Base-by-base conservation (phyloP, 1,140 invertebrate genomes). In the Drosophila elegans region DNA sequence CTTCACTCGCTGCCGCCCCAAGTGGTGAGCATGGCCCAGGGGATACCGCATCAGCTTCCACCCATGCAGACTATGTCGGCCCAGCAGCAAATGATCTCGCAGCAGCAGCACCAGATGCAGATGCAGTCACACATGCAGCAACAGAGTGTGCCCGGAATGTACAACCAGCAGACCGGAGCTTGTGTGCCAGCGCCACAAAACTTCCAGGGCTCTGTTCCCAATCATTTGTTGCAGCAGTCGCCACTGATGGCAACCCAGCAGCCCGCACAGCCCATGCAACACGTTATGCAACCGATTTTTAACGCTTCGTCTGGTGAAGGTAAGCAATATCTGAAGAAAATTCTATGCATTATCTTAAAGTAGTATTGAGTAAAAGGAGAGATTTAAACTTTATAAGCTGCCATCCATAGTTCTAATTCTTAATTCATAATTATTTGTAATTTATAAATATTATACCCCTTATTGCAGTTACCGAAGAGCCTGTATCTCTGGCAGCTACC, bases 401-500 rank as follows among this genome's bases (percentile, higher is more conserved):
- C 16, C 16, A 21, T 21, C 16, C 16, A 21, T 21, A 21, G 1
- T 21, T 21, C 16, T n/a, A n/a, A n/a, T n/a, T n/a, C n/a, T n/a
- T n/a, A n/a, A n/a, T n/a, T n/a, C n/a, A 21, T 21, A 21, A 21
- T 21, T 21, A 21, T 21, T 21, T 21, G 0, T 21, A 21, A 21
- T 21, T 21, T 21, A 21, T 21, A 21, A 21, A 32, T 32, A 32
- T 6, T 32, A 32, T 3, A 41, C 6, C 25, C 6, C 7, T 25
- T 21, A 4, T 85, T 68, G 2, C 51, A 90, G 86, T 90, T 66
- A 66, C 86, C 12, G 91, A 92, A 48, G 91, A 92, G 55, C 91
- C 88, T 16, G 80, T 92, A 13, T 92, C 91, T 12, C 48, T 92
- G 49, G 91, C 91, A 36, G 91, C 91, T 45, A 92, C 91, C 9